These are phyloP conservation scores for Procambarus virginalis DNA, from an alignment of 1,140 invertebrate genomes.

Conservation along the genomic window DNA sequence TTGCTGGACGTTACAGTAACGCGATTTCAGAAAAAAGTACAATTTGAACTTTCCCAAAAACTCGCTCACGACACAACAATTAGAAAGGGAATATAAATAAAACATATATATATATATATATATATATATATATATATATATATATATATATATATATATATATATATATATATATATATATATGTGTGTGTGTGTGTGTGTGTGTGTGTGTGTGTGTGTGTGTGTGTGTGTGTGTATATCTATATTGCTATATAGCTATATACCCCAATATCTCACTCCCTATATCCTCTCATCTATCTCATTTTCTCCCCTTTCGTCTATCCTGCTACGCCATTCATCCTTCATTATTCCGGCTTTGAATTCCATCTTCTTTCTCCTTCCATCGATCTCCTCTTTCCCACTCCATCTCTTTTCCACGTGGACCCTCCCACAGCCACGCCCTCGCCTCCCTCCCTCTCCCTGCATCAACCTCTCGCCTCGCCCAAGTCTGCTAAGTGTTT, in stretches of 20 bases:
- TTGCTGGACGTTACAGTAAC: too few species aligned
- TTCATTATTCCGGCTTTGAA: neutral
- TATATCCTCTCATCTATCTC: too few species aligned
- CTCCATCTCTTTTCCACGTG: neutral
- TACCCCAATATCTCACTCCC: too few species aligned
- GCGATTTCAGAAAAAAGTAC: too few species aligned
- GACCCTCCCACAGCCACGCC: neutral
- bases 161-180: neutral
- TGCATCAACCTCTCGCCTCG: neutral
- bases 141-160: slow-evolving; percentile 25
- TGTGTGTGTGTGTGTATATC: too few species aligned
- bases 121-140: slow-evolving; percentile 30
- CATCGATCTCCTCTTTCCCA: neutral
- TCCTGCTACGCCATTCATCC: neutral
- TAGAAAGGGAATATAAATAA: too few species aligned
- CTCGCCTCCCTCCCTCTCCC: neutral
- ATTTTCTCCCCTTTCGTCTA: too few species aligned
- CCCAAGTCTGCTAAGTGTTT: neutral
- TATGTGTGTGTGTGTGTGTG: neutral
- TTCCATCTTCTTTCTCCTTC: neutral
- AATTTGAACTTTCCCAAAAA: too few species aligned
- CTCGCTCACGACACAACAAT: too few species aligned
- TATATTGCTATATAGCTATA: too few species aligned
- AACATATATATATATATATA: neutral
- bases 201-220: too few species aligned